These are phyloP conservation scores for Anagyrus pseudococci DNA, from an alignment of 2,888 invertebrate species.

Conservation along the genomic window DNA sequence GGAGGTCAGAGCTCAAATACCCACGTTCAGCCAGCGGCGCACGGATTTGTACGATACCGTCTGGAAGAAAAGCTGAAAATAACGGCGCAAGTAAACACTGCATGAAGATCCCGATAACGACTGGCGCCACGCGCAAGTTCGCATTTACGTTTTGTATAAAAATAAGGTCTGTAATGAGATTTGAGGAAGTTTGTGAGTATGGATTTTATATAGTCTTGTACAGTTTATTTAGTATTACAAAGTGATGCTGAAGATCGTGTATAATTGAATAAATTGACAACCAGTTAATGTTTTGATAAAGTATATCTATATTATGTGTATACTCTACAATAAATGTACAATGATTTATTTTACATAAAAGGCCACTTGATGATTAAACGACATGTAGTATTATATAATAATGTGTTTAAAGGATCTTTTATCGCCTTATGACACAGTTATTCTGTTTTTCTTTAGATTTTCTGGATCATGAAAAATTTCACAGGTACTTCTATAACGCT, in stretches of 20 bases:
- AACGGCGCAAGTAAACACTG: too few species aligned
- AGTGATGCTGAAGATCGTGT: too few species aligned
- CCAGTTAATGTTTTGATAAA: conserved; percentile 22
- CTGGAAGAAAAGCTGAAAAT: conserved; percentile 45
- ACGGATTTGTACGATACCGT: conserved; percentile 56
- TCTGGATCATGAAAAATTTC: conserved; percentile 26
- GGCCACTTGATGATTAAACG: conserved; percentile 49
- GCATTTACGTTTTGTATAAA: too few species aligned
- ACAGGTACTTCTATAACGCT: conserved; percentile 40
- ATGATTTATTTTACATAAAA: conserved; percentile 51
- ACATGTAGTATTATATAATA: conserved; percentile 35
- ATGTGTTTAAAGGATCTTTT: background rate
- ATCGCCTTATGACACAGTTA: conserved; percentile 23
- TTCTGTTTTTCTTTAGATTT: conserved; percentile 6
- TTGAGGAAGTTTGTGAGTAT: too few species aligned
- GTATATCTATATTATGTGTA: conserved; percentile 36
- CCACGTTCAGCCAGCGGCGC: conserved; percentile 76
- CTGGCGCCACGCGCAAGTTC: too few species aligned
- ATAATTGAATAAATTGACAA: background rate
- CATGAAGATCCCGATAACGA: too few species aligned
- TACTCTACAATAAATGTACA: conserved; percentile 43
- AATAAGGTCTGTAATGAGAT: too few species aligned
- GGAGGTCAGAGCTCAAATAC: conserved; percentile 84
- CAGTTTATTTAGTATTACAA: too few species aligned
- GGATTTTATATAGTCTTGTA: too few species aligned